These are phyloP conservation scores for Catamblyrhynchus diadema DNA, from an alignment of 2,797 vertebrate species.

Conservation along the genomic window DNA sequence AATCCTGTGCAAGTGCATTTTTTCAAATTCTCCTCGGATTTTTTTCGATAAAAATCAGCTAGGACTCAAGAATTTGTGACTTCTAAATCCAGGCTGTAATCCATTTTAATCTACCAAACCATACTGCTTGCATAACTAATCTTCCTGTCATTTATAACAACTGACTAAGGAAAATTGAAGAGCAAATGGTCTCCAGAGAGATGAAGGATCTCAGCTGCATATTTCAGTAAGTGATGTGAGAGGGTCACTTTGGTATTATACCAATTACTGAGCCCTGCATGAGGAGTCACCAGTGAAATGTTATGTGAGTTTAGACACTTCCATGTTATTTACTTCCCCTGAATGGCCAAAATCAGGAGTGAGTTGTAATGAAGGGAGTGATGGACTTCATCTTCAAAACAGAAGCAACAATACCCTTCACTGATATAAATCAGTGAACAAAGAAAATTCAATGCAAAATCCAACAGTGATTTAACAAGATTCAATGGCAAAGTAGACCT, in stretches of 20 bases:
- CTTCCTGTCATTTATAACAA: not conserved
- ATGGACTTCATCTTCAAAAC: not conserved
- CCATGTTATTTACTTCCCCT: not conserved
- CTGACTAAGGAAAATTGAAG: not conserved
- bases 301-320: not conserved
- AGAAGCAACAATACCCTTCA: not conserved
- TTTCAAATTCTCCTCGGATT: not conserved
- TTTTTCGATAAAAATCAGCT: not conserved
- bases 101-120: not conserved
- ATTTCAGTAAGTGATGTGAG: not conserved
- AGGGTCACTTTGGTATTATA: not conserved
- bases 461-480: not conserved
- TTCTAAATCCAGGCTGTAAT: not conserved
- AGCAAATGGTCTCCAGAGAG: not conserved
- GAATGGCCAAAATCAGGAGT: not conserved
- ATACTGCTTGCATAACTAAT: not conserved
- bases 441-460: not conserved
- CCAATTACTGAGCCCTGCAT: not conserved
- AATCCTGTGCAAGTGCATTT: not conserved
- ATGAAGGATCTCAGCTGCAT: not conserved
- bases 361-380: fast-evolving
- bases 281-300: not conserved
- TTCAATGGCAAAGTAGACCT: not conserved
- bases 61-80: not conserved
- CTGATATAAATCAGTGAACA: not conserved